Percentiles rank a stretch among this genome's conserved stretches.
These are phyloP conservation scores for Manacus vitellinus DNA, from an alignment of 2,113 vertebrate species.

Conservation along the genomic window DNA sequence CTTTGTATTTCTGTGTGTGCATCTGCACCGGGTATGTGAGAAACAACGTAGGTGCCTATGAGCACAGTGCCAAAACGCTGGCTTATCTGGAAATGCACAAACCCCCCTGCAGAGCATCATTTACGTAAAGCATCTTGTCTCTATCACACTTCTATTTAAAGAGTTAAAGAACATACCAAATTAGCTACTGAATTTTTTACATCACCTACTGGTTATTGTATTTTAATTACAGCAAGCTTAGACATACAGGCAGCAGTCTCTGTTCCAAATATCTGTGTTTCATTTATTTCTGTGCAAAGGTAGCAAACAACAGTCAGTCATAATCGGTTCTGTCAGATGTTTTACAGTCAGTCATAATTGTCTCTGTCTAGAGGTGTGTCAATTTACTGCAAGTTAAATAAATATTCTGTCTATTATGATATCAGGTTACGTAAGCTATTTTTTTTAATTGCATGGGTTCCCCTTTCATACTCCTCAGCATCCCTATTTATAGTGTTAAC, in stretches of 20 bases:
- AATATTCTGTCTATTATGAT: slow-evolving; percentile 84
- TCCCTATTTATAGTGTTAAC: slow-evolving; percentile 68
- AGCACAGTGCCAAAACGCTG: neutral
- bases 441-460: slow-evolving; percentile 75
- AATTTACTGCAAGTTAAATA: slow-evolving; percentile 85
- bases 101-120: neutral
- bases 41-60: neutral
- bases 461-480: slow-evolving; percentile 69
- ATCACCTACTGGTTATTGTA: slow-evolving; percentile 77
- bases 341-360: slow-evolving; percentile 87
- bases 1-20: neutral
- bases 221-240: slow-evolving; percentile 78
- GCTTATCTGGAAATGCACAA: neutral
- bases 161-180: slow-evolving; percentile 68
- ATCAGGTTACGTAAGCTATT: slow-evolving; percentile 78
- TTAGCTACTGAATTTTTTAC: slow-evolving; percentile 70
- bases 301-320: slow-evolving; percentile 87
- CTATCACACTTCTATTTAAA: slow-evolving; percentile 41
- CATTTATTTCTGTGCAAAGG: slow-evolving; percentile 83
- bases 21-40: fast-evolving
- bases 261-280: slow-evolving; percentile 82
- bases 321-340: slow-evolving; percentile 86
- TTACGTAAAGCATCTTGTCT: neutral
- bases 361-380: slow-evolving; percentile 86
- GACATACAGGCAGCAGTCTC: slow-evolving; percentile 79